Percentiles rank a stretch among this genome's conserved stretches.
Conservation (phyloP, 2,797 vertebrate genomes). For the Sardinella longiceps region DNA sequence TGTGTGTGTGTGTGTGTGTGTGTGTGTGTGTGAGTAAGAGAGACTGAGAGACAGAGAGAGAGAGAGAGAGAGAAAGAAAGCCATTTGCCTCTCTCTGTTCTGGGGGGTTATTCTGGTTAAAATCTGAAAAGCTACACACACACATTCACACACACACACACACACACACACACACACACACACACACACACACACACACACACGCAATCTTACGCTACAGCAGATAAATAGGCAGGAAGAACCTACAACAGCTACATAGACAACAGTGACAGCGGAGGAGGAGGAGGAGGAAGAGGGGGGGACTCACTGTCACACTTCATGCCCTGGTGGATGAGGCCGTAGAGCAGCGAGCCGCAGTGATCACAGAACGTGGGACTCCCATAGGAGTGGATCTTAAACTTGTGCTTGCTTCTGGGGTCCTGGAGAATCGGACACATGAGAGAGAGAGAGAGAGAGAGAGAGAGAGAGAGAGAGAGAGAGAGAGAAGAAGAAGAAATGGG, state of each 20-base stretch:
- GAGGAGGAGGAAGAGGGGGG: neutral
- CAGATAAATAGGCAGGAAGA: neutral
- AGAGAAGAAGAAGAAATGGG: neutral
- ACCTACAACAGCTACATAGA: neutral
- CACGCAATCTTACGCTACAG: neutral
- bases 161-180: too few relatives aligned
- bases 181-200: neutral
- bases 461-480: too few relatives aligned
- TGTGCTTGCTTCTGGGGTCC: conserved; percentile 99
- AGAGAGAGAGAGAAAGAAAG: neutral
- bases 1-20: neutral
- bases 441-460: neutral
- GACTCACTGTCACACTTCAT: conserved; percentile 99
- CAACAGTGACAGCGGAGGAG: neutral
- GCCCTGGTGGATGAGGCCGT: conserved; percentile 95
- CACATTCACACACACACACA: too few relatives aligned
- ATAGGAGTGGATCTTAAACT: conserved; percentile 97
- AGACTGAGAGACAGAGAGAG: neutral
- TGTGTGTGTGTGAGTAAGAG: neutral
- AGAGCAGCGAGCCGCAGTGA: conserved; percentile 95
- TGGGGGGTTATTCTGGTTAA: neutral
- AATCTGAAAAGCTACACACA: neutral
- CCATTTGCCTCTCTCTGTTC: too few relatives aligned
- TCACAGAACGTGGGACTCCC: conserved; percentile 98
- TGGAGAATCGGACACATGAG: conserved; percentile 52